A percentile compares a stretch with the other conserved stretches of the same genome.
These are phyloP conservation scores for Cinara cedri DNA, from an alignment of 2,888 invertebrate genomes.

Conservation along the genomic window DNA sequence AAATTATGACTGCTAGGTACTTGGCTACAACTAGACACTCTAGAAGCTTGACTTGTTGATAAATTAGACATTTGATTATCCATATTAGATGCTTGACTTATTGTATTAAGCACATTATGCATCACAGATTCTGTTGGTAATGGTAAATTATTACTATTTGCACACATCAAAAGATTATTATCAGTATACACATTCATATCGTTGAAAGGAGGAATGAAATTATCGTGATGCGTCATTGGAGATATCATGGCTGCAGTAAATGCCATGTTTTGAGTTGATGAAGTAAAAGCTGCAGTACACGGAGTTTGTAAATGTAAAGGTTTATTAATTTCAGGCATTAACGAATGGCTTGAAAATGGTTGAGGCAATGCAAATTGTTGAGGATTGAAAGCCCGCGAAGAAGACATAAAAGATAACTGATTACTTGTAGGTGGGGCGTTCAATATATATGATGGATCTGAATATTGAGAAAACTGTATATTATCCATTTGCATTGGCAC, in stretches of 20 bases:
- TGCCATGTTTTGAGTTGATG: conserved; percentile 81
- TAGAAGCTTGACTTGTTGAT: conserved; percentile 26
- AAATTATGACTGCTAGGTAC: conserved; percentile 2
- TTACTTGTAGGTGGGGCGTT: conserved; percentile 33
- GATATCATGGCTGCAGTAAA: conserved; percentile 82
- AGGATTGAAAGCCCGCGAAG: conserved; percentile 36
- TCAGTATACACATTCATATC: conserved; percentile 48
- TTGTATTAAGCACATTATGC: conserved; percentile 45
- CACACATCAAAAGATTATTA: conserved; percentile 36
- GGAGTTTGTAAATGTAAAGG: conserved; percentile 57
- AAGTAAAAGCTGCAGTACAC: conserved; percentile 77
- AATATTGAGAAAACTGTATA: conserved; percentile 42
- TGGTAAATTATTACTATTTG: conserved; percentile 35
- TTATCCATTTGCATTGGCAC: conserved; percentile 48
- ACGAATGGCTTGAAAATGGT: conserved; percentile 36
- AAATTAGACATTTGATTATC: conserved; percentile 39
- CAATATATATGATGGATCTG: conserved; percentile 50
- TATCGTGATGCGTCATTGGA: conserved; percentile 63
- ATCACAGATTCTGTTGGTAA: conserved; percentile 38
- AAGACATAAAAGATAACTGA: conserved; percentile 38
- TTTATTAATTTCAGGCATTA: conserved; percentile 48
- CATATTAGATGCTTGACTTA: conserved; percentile 47
- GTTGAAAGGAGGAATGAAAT: conserved; percentile 44
- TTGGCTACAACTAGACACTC: conserved; percentile 1
- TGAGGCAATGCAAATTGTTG: conserved; percentile 47